Evolutionary conservation across 2,113 vertebrate genomes (phyloP).

Genomic region (Sterna hirundo): DNA sequence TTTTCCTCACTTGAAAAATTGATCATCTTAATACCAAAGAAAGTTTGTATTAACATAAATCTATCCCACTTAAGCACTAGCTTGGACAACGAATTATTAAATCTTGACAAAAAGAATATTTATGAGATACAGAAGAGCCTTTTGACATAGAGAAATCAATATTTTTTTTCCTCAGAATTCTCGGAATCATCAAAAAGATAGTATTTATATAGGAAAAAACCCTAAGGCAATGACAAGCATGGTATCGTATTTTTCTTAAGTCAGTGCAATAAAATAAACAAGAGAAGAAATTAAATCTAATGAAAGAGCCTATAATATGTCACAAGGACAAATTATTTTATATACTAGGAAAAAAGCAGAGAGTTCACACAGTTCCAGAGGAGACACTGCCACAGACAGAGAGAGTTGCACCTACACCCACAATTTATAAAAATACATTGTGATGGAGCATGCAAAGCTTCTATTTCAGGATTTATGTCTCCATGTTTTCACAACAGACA

Average conservation of each 20-base stretch:
- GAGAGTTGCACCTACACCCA: neutral
- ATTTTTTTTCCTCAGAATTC: conserved; percentile 22
- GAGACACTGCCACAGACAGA: neutral
- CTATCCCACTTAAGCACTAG: conserved; percentile 52
- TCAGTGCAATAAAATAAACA: conserved; percentile 38
- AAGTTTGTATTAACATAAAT: conserved; percentile 66
- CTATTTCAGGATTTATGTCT: neutral
- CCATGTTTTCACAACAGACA: accelerated
- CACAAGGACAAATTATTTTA: neutral
- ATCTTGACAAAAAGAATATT: conserved; percentile 66
- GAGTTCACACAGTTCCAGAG: neutral
- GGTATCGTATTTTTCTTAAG: neutral
- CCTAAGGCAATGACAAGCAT: neutral
- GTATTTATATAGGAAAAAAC: neutral
- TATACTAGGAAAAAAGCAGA: neutral
- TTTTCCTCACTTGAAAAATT: conserved; percentile 37
- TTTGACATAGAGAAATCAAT: conserved; percentile 51
- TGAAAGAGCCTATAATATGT: neutral
- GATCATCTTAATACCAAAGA: conserved; percentile 40
- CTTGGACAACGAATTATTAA: conserved; percentile 52
- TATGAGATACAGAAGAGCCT: conserved; percentile 39
- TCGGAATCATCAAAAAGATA: conserved; percentile 38
- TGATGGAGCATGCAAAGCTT: neutral
- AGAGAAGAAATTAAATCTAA: conserved; percentile 46
- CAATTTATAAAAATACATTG: too few species aligned